These are phyloP conservation scores for Myotis lucifugus DNA, from an alignment of 2,113 vertebrate genomes.

Conservation along the genomic window DNA sequence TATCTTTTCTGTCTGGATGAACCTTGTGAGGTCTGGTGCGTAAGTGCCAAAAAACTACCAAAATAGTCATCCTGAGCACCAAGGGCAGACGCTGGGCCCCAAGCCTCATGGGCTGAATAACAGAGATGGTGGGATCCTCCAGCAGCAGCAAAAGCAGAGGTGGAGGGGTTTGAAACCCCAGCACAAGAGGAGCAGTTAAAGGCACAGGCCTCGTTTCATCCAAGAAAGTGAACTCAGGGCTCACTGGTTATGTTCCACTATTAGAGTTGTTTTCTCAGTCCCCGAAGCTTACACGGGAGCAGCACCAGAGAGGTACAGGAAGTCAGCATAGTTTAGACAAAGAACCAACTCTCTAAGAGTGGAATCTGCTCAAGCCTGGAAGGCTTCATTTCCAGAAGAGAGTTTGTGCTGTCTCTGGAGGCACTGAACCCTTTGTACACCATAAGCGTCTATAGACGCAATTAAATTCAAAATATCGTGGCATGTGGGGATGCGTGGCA, in stretches of 20 bases:
- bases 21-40: conserved; percentile 35
- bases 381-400: not conserved
- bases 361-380: not conserved
- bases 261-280: not conserved
- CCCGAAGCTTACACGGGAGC: too few species aligned
- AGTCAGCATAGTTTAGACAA: not conserved
- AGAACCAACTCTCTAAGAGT: too few species aligned
- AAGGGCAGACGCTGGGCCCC: not conserved
- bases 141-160: fast-evolving
- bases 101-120: fast-evolving
- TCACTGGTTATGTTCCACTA: fast-evolving
- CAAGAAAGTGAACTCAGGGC: not conserved
- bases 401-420: not conserved
- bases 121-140: not conserved
- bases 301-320: not conserved
- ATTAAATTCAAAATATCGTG: too few species aligned
- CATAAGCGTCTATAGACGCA: too few species aligned
- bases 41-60: conserved; percentile 52
- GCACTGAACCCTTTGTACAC: too few species aligned
- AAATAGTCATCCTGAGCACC: conserved; percentile 44
- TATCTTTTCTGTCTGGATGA: conserved; percentile 71
- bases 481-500: too few species aligned
- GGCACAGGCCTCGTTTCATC: not conserved
- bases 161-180: not conserved
- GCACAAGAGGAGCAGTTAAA: not conserved